Evolutionary conservation across 2,888 invertebrate species (phyloP), one percentile per base, ranked within the genome.

Genomic region (Chloroclystis v-ata): DNA sequence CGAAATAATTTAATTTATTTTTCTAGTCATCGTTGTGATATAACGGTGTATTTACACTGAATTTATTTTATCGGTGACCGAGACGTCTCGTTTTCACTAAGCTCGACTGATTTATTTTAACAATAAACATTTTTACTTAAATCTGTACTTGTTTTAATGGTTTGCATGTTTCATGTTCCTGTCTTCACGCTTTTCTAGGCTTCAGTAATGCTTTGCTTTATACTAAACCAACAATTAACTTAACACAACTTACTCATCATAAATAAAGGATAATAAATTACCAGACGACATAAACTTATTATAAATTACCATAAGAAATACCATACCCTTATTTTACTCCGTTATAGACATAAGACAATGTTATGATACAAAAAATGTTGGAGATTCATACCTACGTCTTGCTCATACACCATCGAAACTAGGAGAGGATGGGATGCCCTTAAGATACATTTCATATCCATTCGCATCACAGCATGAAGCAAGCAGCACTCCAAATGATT

Each of bases 31-130:
- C 71, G 72, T 57, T 75, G 78, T 80, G 75, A 78, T 75, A 76
- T 69, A 68, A 73, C 75, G 72, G 69, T 65, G 65, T 61, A 46
- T 68, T 61, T 63, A 69, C 67, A 68, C 70, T 70, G 67, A 69
- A 63, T 56, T 55, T 49, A 38, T 55, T 65, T 67, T 65, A 65
- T 68, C 73, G 74, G 77, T 78, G 78, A 78, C 75, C 75, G 76
- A 80, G 75, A 75, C 70, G 74, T 76, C 78, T 78, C 79, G 74
- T 75, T 77, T 78, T 78, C 80, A 79, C 76, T 72, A 78, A 82
- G 81, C 79, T 82, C 82, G 82, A 86, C 86, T 87, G 86, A 87
- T 87, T 85, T 75, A 78, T 73, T 74, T 78, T 82, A 82, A 82
- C 78, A 83, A 84, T 84, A 85, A 86, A 87, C 65, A 69, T 72